phyloP scores from a whole-genome alignment of 2,797 vertebrate genomes.

The Rachycentron canadum region DNA sequence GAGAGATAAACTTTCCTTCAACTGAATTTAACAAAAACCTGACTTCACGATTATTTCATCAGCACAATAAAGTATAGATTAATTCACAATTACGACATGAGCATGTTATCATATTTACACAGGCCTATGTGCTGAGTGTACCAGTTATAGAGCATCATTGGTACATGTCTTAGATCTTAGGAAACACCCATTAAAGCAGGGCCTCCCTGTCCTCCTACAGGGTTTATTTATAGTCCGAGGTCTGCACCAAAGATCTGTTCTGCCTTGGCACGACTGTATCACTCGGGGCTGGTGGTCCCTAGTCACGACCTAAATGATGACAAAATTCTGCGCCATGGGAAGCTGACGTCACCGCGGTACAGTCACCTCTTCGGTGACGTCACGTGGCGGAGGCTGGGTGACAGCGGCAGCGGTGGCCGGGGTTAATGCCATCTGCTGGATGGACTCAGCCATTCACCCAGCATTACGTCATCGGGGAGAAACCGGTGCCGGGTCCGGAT shows the following conservation, averaged over 20 bases:
- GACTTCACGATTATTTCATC: not conserved
- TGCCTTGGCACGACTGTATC: slow-evolving; percentile 47
- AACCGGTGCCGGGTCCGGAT: slow-evolving; percentile 53
- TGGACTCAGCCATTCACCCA: slow-evolving; percentile 42
- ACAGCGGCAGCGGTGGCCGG: slow-evolving; percentile 19
- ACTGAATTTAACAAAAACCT: not conserved
- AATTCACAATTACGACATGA: too few species aligned
- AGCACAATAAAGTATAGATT: not conserved
- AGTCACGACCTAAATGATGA: slow-evolving; percentile 82
- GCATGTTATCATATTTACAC: not conserved
- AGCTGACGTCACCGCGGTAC: slow-evolving; percentile 75
- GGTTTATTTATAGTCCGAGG: slow-evolving; percentile 34
- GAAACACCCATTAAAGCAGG: not conserved
- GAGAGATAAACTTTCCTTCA: not conserved
- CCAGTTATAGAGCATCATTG: too few species aligned
- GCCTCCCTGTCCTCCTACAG: slow-evolving; percentile 13
- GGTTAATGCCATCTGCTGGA: slow-evolving; percentile 77
- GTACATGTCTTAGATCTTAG: not conserved
- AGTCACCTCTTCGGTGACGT: slow-evolving; percentile 75
- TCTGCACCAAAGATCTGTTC: slow-evolving; percentile 40
- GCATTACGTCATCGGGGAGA: slow-evolving; percentile 73
- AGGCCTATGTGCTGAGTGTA: not conserved
- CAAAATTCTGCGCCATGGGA: slow-evolving; percentile 81
- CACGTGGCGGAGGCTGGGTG: slow-evolving; percentile 45
- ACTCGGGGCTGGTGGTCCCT: slow-evolving; percentile 47